Conservation (phyloP, 2,113 vertebrate genomes). For the Sarotherodon lohbergeri region DNA sequence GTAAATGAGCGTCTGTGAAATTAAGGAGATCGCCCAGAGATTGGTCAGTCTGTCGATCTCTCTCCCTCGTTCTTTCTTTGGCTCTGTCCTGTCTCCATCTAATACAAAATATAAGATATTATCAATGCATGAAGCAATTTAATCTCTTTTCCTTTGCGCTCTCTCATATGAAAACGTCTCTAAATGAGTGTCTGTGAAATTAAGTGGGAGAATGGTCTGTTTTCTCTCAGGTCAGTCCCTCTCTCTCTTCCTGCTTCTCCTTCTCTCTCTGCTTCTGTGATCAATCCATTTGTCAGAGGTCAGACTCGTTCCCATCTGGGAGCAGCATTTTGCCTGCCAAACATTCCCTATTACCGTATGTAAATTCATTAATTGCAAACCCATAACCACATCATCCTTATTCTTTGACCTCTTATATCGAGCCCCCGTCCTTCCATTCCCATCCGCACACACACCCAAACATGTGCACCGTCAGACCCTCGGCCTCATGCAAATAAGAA, state of each 20-base stretch:
- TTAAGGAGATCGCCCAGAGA: constrained; percentile 55
- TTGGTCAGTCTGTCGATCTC: constrained; percentile 49
- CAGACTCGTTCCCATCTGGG: constrained; percentile 43
- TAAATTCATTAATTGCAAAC: constrained; percentile 70
- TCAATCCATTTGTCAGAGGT: constrained; percentile 65
- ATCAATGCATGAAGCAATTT: constrained; percentile 73
- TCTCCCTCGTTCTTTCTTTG: constrained; percentile 12
- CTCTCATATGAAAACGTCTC: constrained; percentile 62
- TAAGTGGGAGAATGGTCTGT: constrained; percentile 55
- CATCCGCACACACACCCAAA: neutral
- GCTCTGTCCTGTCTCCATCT: constrained; percentile 23
- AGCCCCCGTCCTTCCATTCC: neutral
- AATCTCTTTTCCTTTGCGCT: constrained; percentile 51
- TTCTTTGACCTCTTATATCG: constrained; percentile 45
- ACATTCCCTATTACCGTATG: constrained; percentile 64
- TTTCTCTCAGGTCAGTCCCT: constrained; percentile 47
- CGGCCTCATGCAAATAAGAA: constrained; percentile 22
- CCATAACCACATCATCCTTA: constrained; percentile 45
- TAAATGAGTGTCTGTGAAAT: constrained; percentile 68
- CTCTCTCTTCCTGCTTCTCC: neutral
- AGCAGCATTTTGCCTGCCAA: constrained; percentile 46
- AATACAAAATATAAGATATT: constrained; percentile 65
- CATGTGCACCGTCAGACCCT: neutral
- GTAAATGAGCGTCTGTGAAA: constrained; percentile 62
- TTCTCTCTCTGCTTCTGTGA: constrained; percentile 16